Base-by-base conservation (phyloP, 2,888 invertebrate genomes). In the Ophion costatus region DNA sequence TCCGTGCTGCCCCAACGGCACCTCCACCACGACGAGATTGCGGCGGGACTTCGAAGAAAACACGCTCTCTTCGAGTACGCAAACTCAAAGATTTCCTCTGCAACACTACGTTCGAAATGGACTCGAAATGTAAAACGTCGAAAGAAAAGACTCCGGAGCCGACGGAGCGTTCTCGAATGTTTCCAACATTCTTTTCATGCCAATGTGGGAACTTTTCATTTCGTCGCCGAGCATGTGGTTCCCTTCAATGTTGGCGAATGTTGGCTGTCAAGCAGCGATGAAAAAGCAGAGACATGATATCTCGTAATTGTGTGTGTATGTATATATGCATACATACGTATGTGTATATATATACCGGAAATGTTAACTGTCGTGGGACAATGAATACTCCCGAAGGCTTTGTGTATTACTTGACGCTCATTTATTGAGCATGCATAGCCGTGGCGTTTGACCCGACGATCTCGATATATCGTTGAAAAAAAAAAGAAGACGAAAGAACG, bases 221-320 rank as follows among this genome's bases (percentile, higher is more conserved):
- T 64, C 59, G 33, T 42, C 24, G 29, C 11, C 57, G 4, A 57
- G 66, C 57, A 42, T 57, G 24, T 66, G n/a, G 38, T 63, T 73
- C 51, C 29, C 80, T 57, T 51, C n/a, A 42, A 45, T 24, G 22
- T 42, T n/a, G 63, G 38, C 56, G 14, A 71, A 10, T 29, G 24
- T 20, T 51, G 10, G 38, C 63, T 45, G 63, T 45, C n/a, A 45
- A n/a, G 51, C 29, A 38, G 20, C 29, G 29, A 29, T n/a, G 63
- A 38, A 24, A 51, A 74, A 56, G 75, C 61, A 67, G 63, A 14
- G 77, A 64, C 81, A 74, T 33, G 82, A 79, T 24, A 67, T 79
- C 63, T 59, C 75, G 75, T 75, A 79, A 76, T 76, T 71, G 69
- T 78, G 59, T 59, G 75, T 70, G 70, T 64, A 73, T n/a, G 42